Base-by-base conservation (phyloP, 2,113 vertebrate genomes). In the Bambusicola thoracicus region DNA sequence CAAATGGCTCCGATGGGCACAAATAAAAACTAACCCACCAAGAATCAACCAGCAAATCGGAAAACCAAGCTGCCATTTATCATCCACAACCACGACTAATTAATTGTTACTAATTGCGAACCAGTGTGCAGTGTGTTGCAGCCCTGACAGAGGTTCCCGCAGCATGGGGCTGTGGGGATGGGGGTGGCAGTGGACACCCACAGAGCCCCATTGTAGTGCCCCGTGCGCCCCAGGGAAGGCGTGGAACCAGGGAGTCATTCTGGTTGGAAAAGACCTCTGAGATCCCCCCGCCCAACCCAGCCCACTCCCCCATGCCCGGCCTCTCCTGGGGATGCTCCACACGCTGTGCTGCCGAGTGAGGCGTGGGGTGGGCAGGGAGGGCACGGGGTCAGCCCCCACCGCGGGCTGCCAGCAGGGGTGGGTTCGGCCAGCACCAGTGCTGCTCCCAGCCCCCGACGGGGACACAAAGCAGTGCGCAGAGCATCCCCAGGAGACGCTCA, bases 381-480 rank as follows among this genome's bases (percentile, higher is more conserved):
- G 59, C 59, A 62, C 36, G 2, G 61, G 10, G 36, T 15, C 36
- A 4, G 59, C 16, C 36, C 55, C 59, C 3, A 22, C 34, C 34
- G 22, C 8, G 10, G 53, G 53, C 15, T 1, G 34, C 3, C 4
- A 65, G 21, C 0, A 3, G 55, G 46, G 51, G 49, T 43, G 56
- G 16, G 1, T 16, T 13, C 29, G 8, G 66, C 20, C 19, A 2
- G 69, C 75, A 46, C 56, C n/a, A 53, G 65, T 51, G 44, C 51
- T 16, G 76, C 87, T 72, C 65, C 2, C 63, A 46, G 70, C 43
- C 34, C 16, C 58, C 34, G 3, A 1, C 2, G 14, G 84, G 85
- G 78, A 83, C 63, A 75, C 62, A 9, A 68, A 49, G 41, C 67
- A 32, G 58, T 2, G 1, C 63, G 11, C 34, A 11, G 3, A 61